Percentiles rank a stretch among this genome's conserved stretches.
phyloP scores from a whole-genome alignment of 2,797 vertebrate genomes.

The Gephyroberyx darwinii region DNA sequence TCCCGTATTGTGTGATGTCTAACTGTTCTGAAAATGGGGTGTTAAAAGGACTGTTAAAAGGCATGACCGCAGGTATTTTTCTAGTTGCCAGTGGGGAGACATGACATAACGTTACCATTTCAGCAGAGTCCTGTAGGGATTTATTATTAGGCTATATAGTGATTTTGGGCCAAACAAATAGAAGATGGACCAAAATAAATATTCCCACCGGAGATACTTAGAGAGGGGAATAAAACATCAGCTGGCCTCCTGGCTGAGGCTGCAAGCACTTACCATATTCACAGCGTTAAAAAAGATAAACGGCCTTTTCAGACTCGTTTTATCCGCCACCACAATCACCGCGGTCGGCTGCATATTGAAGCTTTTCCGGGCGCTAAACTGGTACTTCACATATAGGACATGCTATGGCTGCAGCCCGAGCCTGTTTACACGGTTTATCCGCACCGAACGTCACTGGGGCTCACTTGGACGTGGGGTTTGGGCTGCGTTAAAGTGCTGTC shows the following conservation, averaged over 20 bases:
- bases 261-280: conserved; percentile 70
- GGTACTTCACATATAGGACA: conserved; percentile 39
- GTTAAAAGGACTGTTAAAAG: too few species aligned
- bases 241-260: conserved; percentile 27
- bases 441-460: conserved; percentile 70
- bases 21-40: too few species aligned
- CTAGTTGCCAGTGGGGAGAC: too few species aligned
- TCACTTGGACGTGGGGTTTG: conserved; percentile 41
- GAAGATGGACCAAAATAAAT: neutral
- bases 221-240: neutral
- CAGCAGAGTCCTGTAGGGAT: neutral
- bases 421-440: conserved; percentile 38
- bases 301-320: conserved; percentile 77
- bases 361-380: conserved; percentile 30
- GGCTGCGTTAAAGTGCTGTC: conserved; percentile 56
- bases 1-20: too few species aligned
- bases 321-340: conserved; percentile 78
- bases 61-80: too few species aligned
- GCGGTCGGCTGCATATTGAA: conserved; percentile 75
- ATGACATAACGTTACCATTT: too few species aligned
- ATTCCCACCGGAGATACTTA: too few species aligned
- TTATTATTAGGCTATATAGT: neutral
- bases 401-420: neutral
- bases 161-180: conserved; percentile 7
- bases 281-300: conserved; percentile 77